Conservation (phyloP, 1,140 invertebrate genomes). For the Hetaerina americana region DNA sequence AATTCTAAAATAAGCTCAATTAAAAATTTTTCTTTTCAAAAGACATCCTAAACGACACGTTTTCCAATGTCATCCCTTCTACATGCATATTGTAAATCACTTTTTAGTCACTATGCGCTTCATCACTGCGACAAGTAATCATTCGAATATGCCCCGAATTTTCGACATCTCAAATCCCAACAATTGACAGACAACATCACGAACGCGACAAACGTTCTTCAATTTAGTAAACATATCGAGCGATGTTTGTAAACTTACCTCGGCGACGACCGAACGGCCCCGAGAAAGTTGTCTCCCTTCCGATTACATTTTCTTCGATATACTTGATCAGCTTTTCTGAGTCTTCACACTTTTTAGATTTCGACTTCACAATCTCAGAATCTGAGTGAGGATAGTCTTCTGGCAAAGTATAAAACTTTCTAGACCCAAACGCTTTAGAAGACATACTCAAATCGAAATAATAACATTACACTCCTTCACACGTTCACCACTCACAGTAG, state of each 20-base stretch:
- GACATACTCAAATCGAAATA: slow-evolving; percentile 13
- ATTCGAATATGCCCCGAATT: too few relatives aligned
- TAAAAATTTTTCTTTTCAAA: too few relatives aligned
- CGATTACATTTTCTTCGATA: slow-evolving; percentile 66
- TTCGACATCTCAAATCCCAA: too few relatives aligned
- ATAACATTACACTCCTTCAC: background rate
- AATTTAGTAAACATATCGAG: too few relatives aligned
- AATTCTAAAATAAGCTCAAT: too few relatives aligned
- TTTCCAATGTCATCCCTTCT: too few relatives aligned
- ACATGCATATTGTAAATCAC: too few relatives aligned
- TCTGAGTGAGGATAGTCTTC: slow-evolving; percentile 29
- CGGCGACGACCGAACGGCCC: slow-evolving; percentile 69
- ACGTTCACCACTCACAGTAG: background rate
- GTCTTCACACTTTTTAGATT: slow-evolving; percentile 44
- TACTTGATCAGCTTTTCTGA: slow-evolving; percentile 54
- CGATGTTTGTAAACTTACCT: slow-evolving; percentile 54
- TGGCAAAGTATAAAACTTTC: slow-evolving; percentile 34
- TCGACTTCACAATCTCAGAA: slow-evolving; percentile 12
- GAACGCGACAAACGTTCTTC: too few relatives aligned
- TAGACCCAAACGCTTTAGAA: slow-evolving; percentile 31
- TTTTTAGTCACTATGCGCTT: too few relatives aligned
- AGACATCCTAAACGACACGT: too few relatives aligned
- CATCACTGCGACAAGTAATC: too few relatives aligned
- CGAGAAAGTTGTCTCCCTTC: slow-evolving; percentile 59
- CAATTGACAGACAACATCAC: too few relatives aligned